phyloP scores from a whole-genome alignment of 2,797 vertebrate species.

The Syngnathus rostellatus region DNA sequence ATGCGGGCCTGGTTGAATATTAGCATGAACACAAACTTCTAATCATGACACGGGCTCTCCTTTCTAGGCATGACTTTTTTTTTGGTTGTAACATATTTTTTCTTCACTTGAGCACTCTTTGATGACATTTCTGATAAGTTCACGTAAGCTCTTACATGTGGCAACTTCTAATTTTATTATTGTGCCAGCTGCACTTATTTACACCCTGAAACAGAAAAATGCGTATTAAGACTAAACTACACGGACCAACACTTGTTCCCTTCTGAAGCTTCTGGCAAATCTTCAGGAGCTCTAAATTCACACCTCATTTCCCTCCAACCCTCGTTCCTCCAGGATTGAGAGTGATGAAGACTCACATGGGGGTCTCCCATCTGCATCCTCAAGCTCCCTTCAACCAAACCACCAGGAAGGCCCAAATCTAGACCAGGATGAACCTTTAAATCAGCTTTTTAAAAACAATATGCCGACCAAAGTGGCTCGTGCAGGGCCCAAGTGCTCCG shows the following conservation, averaged over 20 bases:
- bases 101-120: constrained; percentile 5
- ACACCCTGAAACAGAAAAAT: constrained; percentile 26
- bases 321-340: constrained; percentile 53
- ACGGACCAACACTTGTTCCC: constrained; percentile 25
- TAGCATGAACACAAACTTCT: constrained; percentile 47
- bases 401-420: constrained; percentile 50
- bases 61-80: constrained; percentile 11
- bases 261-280: constrained; percentile 21
- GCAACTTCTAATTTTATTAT: constrained; percentile 2
- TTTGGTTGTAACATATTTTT: constrained; percentile 33
- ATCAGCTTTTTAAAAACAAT: constrained; percentile 39
- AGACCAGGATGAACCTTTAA: constrained; percentile 68
- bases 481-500: constrained; percentile 76
- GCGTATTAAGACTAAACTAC: constrained; percentile 24
- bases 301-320: constrained; percentile 45
- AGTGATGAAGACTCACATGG: constrained; percentile 27
- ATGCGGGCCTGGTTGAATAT: constrained; percentile 41
- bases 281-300: constrained; percentile 28
- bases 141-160: background rate
- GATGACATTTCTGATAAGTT: constrained; percentile 2
- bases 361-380: constrained; percentile 18
- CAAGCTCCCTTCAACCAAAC: constrained; percentile 50
- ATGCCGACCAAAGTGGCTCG: constrained; percentile 73
- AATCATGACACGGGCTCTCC: constrained; percentile 37
- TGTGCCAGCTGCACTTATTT: constrained; percentile 19